Percentiles rank a stretch among this genome's conserved stretches.
phyloP scores from a whole-genome alignment of 2,888 invertebrate species.

The Diarsia mendica region DNA sequence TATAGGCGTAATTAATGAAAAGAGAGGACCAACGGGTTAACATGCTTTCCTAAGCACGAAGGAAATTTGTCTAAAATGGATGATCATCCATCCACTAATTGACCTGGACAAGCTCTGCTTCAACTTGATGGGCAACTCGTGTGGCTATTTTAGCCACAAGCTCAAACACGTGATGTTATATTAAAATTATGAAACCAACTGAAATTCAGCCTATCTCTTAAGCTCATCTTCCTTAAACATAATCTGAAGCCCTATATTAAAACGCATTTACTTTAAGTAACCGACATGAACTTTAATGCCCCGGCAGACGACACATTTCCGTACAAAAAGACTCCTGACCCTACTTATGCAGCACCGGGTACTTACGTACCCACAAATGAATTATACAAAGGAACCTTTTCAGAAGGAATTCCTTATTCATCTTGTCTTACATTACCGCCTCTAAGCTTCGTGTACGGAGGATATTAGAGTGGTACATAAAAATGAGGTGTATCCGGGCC shows the following conservation, averaged over 20 bases:
- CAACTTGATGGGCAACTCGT: not conserved
- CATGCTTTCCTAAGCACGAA: not conserved
- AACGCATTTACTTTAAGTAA: constrained; percentile 37
- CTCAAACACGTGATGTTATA: not conserved
- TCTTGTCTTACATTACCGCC: constrained; percentile 71
- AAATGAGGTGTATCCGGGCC: constrained; percentile 42
- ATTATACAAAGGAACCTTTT: constrained; percentile 73
- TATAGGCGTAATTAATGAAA: too few species aligned
- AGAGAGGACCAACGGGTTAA: too few species aligned
- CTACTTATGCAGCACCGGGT: constrained; percentile 69
- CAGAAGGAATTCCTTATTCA: constrained; percentile 72
- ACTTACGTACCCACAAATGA: constrained; percentile 72
- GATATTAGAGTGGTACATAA: constrained; percentile 55
- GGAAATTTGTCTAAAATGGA: not conserved
- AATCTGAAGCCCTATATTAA: constrained; percentile 25
- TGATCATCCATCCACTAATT: not conserved
- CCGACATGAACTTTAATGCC: constrained; percentile 49
- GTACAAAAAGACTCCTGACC: constrained; percentile 63
- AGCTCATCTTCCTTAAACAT: not conserved
- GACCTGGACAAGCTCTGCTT: not conserved
- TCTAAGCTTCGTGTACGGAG: constrained; percentile 66
- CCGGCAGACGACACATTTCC: constrained; percentile 48
- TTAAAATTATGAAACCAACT: not conserved
- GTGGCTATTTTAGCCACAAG: not conserved
- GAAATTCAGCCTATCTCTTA: not conserved